phyloP scores from a whole-genome alignment of 2,113 vertebrate species.

The Acrocephalus kingi region DNA sequence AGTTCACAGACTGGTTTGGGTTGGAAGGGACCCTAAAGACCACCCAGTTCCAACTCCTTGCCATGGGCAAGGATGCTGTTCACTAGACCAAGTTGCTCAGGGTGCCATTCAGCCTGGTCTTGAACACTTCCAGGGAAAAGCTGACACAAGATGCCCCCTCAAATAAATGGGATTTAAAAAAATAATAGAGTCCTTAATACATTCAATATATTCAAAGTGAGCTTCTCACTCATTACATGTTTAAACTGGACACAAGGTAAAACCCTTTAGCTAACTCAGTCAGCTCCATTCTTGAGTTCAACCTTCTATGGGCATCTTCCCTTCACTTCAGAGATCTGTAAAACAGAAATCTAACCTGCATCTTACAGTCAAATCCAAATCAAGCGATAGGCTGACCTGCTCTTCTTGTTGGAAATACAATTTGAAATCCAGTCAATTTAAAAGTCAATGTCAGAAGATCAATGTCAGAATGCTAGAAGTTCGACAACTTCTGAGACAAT shows the following conservation, averaged over 20 bases:
- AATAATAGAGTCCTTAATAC: background rate
- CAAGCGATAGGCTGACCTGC: background rate
- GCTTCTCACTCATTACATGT: background rate
- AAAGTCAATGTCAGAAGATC: background rate
- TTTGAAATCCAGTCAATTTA: background rate
- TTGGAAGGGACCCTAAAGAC: background rate
- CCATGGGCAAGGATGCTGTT: background rate
- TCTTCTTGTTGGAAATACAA: background rate
- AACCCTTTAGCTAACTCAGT: background rate
- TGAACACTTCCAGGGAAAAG: background rate
- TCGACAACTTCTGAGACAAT: background rate
- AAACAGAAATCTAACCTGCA: background rate
- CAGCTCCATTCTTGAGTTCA: background rate
- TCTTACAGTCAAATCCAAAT: background rate
- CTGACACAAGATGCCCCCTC: background rate
- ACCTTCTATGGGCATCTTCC: background rate
- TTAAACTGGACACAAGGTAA: background rate
- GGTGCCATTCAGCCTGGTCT: background rate
- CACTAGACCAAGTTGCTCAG: background rate
- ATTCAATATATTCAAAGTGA: background rate
- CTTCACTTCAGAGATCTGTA: background rate
- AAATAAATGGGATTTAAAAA: background rate
- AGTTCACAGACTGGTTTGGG: background rate
- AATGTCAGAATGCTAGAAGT: background rate
- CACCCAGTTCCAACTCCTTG: background rate